Conservation (phyloP, 2,113 vertebrate species). For the Dicerorhinus sumatrensis region DNA sequence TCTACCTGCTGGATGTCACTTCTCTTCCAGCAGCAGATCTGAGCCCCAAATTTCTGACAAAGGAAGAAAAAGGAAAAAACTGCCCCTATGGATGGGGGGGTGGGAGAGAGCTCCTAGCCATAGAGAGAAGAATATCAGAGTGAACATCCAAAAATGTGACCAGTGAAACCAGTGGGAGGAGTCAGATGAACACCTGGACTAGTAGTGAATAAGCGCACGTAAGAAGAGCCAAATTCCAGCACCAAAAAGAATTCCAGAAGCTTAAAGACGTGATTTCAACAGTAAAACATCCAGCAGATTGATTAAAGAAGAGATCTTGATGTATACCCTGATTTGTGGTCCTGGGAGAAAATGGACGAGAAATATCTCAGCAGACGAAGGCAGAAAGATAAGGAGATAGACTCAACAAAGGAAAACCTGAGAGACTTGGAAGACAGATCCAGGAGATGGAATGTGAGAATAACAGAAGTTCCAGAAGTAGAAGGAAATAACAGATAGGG, state of each 20-base stretch:
- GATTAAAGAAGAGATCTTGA: neutral
- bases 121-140: neutral
- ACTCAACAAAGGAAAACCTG: fast-evolving
- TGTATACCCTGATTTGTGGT: fast-evolving
- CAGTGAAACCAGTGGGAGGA: too few relatives aligned
- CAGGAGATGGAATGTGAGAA: too few relatives aligned
- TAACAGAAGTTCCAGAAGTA: fast-evolving
- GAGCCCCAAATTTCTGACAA: neutral
- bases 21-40: neutral
- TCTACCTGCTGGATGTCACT: neutral
- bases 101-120: fast-evolving
- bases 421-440: neutral
- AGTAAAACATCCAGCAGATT: neutral
- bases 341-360: neutral
- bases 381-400: fast-evolving
- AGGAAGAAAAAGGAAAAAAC: fast-evolving
- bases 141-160: fast-evolving
- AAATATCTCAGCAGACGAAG: too few relatives aligned
- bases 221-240: neutral
- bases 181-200: neutral
- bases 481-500: fast-evolving
- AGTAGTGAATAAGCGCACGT: fast-evolving
- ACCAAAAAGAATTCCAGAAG: neutral
- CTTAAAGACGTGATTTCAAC: neutral
- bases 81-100: fast-evolving